Evolutionary conservation across 2,888 invertebrate genomes (phyloP), one percentile per base, ranked within the genome.

Genomic region (Ecliptopera silaceata): DNA sequence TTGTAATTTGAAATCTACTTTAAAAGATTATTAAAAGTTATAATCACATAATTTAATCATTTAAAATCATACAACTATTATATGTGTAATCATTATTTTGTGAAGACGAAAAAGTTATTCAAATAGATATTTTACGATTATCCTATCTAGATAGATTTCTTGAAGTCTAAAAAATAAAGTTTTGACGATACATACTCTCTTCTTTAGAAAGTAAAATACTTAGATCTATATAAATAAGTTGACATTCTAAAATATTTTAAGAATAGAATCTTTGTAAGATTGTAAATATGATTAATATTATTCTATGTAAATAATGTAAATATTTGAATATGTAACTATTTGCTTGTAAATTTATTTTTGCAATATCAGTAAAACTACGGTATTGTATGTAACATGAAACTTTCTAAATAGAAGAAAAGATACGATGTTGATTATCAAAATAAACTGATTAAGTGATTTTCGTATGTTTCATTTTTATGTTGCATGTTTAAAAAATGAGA

Each of bases 381-480:
- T 41, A 53, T 50, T 49, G 41, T 41, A 18, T 44, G 5, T 5
- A 34, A 20, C 45, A 46, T 31, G 10, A 48, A 50, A 46, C 20
- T 46, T 54, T 42, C 42, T 31, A 18, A 31, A 41, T 32, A 45
- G 12, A 44, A 22, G 10, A 51, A 34, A 43, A 11, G 41, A 56
- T 51, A 55, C 43, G 32, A 52, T 39, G 59, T 59, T 55, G 42
- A 47, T 20, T 54, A 47, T 59, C 45, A 54, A n/a, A 58, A 59
- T 59, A 59, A 59, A 59, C 11, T 46, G 50, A 15, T 45, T 54
- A 38, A 46, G 10, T 49, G 39, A 58, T 20, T 45, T n/a, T 42
- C 17, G 2, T 41, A 12, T 26, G 29, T 47, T 26, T 54, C 39
- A 32, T 43, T 46, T 32, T n/a, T n/a, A n/a, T n/a, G n/a, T n/a